A percentile compares a stretch with the other conserved stretches of the same genome.
Conservation (phyloP, 2,113 vertebrate genomes). For the Grammomys surdaster region DNA sequence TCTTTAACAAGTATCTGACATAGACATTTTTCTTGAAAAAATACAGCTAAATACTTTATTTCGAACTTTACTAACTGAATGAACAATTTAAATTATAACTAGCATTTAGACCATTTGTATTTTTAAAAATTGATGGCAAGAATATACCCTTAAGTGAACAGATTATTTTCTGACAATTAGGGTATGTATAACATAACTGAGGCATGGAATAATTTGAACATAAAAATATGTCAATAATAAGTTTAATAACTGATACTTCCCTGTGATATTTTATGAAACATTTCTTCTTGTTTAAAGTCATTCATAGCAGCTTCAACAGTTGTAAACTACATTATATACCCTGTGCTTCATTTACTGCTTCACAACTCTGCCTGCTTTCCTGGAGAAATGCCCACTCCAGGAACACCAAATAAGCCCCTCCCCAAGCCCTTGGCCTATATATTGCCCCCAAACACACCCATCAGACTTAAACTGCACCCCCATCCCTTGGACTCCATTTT, state of each 20-base stretch:
- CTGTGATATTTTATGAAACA: background rate
- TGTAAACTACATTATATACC: too few species aligned
- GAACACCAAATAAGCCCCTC: too few species aligned
- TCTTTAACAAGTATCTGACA: background rate
- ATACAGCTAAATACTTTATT: background rate
- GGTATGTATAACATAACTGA: background rate
- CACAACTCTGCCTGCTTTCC: too few species aligned
- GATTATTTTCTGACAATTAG: background rate
- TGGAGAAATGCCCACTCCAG: too few species aligned
- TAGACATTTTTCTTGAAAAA: background rate
- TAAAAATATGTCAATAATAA: background rate
- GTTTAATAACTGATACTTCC: background rate
- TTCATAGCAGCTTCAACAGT: background rate
- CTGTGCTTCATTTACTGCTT: too few species aligned
- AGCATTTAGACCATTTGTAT: background rate
- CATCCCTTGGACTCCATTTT: too few species aligned
- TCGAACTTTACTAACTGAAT: background rate
- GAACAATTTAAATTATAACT: conserved; percentile 23
- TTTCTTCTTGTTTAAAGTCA: conserved; percentile 25
- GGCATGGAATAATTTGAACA: background rate
- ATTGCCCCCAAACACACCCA: too few species aligned
- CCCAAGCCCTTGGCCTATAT: too few species aligned
- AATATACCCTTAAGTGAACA: background rate
- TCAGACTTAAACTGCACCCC: too few species aligned
- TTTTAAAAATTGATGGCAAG: background rate